phyloP scores from a whole-genome alignment of 2,113 vertebrate genomes.

The Tetraodon nigroviridis region DNA sequence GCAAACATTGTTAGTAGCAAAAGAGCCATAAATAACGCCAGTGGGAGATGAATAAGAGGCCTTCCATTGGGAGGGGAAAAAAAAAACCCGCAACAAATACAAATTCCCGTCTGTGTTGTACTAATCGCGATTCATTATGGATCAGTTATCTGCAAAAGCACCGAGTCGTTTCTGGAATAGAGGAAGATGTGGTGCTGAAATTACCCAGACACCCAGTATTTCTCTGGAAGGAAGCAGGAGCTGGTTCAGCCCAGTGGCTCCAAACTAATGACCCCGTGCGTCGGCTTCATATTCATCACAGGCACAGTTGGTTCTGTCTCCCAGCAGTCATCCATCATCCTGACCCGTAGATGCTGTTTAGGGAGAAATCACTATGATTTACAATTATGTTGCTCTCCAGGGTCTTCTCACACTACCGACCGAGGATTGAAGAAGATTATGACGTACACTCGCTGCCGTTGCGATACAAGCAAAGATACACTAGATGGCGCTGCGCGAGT shows the following conservation, averaged over 20 bases:
- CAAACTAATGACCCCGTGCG: constrained; percentile 29
- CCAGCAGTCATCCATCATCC: constrained; percentile 3
- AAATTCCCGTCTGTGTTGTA: constrained; percentile 5
- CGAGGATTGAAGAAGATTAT: neutral
- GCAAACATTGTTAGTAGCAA: neutral
- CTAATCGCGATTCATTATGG: constrained; percentile 1
- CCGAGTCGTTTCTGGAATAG: constrained; percentile 28
- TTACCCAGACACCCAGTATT: constrained; percentile 26
- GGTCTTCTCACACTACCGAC: neutral
- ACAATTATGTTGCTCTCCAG: neutral
- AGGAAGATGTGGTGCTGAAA: constrained; percentile 44
- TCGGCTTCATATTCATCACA: constrained; percentile 16
- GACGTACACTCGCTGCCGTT: neutral
- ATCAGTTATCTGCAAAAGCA: constrained; percentile 25
- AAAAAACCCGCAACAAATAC: neutral
- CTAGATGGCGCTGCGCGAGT: constrained; percentile 54
- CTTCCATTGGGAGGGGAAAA: constrained; percentile 16
- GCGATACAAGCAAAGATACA: constrained; percentile 22
- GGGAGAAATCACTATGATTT: neutral
- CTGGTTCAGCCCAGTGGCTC: constrained; percentile 23
- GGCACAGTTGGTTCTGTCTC: neutral
- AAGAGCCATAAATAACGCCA: constrained; percentile 6
- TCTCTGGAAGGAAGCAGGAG: constrained; percentile 14
- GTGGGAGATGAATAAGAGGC: neutral
- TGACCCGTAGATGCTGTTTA: constrained; percentile 3